Evolutionary conservation across 1,140 invertebrate species (phyloP), one percentile per base, ranked within the genome.

Genomic region (Agraylea sexmaculata): DNA sequence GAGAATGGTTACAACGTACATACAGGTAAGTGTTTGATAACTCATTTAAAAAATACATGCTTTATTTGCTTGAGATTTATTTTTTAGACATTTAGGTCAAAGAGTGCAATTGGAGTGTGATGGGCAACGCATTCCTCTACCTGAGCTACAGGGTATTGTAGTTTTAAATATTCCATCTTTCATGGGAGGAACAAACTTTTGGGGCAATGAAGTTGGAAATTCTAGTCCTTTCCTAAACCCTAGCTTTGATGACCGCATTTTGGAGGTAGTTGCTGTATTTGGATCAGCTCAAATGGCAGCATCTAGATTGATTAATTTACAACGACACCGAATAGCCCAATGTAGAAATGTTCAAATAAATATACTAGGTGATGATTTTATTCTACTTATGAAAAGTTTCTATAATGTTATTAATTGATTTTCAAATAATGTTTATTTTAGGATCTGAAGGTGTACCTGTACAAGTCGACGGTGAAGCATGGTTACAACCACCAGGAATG

Each of bases 141-240:
- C 93, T 1, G 88, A 87, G 43, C 66, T 97, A 13, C 92, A 97
- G 66, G 93, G 92, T 11, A 95, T 97, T 52, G 92, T 96, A 11
- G 87, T 98, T 31, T 69, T 97, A 20, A 98, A 98, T 60, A 98
- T 98, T 67, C 89, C 91, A 21, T 93, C 89, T 56, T 97, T 95
- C 61, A 92, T 93, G 82, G 93, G 93, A 6, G 93, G 93, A 21
- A 92, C 90, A n/a, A 96, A 96, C 62, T 97, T 97, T 58, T 97
- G 93, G 93, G 41, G 41, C 8, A 37, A 37, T 4, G 42, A 39
- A 4, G 92, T 91, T 42, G 86, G 85, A 2, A 81, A 78, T 4
- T 87, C 90, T 57, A 84, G 84, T 51, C 87, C 88, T 50, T 93
- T 92, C 54, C 61, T 90, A 10, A 78, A 84, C 1, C 88, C 87